Percentiles rank a stretch among this genome's conserved stretches.
Conservation (phyloP, 2,113 vertebrate species). For the Ictalurus furcatus region DNA sequence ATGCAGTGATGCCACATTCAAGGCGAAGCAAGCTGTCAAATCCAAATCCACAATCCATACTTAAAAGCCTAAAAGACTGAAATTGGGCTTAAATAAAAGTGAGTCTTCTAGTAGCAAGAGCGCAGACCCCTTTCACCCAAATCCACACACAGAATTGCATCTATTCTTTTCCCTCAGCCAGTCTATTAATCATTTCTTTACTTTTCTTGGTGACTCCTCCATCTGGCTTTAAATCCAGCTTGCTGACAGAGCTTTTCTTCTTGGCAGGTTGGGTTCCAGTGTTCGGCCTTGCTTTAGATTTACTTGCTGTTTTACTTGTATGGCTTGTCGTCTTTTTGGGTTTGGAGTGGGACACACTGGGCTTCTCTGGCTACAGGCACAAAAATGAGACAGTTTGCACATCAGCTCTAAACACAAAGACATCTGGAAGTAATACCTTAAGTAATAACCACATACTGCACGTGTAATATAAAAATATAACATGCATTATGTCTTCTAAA, state of each 20-base stretch:
- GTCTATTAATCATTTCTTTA: constrained; percentile 99
- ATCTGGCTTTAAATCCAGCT: constrained; percentile 74
- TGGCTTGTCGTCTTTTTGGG: constrained; percentile 92
- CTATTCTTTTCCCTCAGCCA: constrained; percentile 96
- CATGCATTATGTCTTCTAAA: not conserved
- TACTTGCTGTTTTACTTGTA: constrained; percentile 81
- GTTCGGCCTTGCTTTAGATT: constrained; percentile 91
- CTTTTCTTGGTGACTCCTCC: constrained; percentile 85
- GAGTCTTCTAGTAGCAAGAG: constrained; percentile 76
- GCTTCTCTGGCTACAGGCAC: constrained; percentile 82
- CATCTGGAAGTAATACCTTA: not conserved
- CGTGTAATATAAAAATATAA: constrained; percentile 1
- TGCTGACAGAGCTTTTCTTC: constrained; percentile 81
- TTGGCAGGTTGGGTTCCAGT: constrained; percentile 81
- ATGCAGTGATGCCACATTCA: constrained; percentile 21
- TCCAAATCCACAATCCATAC: constrained; percentile 12
- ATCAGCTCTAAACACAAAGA: constrained; percentile 15
- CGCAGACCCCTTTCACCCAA: constrained; percentile 70
- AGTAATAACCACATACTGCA: not conserved
- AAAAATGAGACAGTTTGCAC: constrained; percentile 25
- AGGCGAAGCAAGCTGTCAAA: constrained; percentile 40
- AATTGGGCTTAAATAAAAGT: constrained; percentile 53
- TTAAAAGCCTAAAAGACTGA: constrained; percentile 28
- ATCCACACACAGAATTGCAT: constrained; percentile 37
- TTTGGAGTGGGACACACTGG: constrained; percentile 83